Conservation (phyloP, 2,888 invertebrate genomes). For the Hirtodrosophila alboralis region DNA sequence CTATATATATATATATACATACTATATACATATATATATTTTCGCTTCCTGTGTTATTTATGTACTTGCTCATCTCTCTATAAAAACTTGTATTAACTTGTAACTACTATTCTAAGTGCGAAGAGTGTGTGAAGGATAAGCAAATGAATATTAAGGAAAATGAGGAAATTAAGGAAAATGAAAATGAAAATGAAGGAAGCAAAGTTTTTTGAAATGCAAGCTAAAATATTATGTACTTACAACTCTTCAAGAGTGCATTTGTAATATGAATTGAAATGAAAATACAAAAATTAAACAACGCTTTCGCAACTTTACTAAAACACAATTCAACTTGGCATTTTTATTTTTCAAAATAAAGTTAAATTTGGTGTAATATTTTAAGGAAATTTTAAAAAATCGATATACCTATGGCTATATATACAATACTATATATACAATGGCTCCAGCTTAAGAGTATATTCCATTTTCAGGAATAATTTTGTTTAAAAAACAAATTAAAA, state of each 20-base stretch:
- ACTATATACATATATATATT: slow-evolving; percentile 38
- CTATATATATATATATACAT: slow-evolving; percentile 48
- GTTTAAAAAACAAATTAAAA: too few species aligned
- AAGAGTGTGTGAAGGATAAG: slow-evolving; percentile 34
- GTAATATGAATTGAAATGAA: slow-evolving; percentile 63
- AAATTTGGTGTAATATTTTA: too few species aligned
- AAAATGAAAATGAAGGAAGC: slow-evolving; percentile 24
- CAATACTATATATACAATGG: too few species aligned
- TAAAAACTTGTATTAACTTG: slow-evolving; percentile 39
- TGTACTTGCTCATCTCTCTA: slow-evolving; percentile 41
- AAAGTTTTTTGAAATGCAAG: slow-evolving; percentile 24
- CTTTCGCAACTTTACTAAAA: slow-evolving; percentile 75
- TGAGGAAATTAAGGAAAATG: slow-evolving; percentile 16
- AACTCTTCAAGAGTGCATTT: slow-evolving; percentile 70
- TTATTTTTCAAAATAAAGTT: slow-evolving; percentile 19
- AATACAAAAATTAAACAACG: slow-evolving; percentile 55
- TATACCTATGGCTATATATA: too few species aligned
- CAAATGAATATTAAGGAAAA: slow-evolving; percentile 8
- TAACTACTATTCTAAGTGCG: slow-evolving; percentile 55
- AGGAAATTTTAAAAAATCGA: too few species aligned
- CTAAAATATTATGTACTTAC: slow-evolving; percentile 49
- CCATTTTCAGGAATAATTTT: too few species aligned
- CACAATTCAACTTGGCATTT: slow-evolving; percentile 12
- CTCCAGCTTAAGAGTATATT: too few species aligned
- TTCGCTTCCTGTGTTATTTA: slow-evolving; percentile 52